Evolutionary conservation across 2,113 vertebrate species (phyloP), one percentile per base, ranked within the genome.

Genomic region (Oryzias woworae): DNA sequence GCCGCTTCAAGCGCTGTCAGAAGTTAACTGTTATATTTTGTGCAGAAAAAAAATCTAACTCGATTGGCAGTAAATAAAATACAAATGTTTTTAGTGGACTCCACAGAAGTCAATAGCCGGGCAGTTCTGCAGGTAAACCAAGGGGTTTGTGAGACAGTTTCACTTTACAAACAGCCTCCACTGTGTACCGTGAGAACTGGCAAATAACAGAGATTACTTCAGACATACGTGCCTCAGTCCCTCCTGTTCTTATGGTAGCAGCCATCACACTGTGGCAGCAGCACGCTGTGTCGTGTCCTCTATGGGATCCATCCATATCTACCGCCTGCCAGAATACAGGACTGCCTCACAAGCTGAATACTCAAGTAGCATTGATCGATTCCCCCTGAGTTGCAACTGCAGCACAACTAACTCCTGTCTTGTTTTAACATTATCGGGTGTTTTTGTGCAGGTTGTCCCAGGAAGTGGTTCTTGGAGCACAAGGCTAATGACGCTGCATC

Each of bases 311-410:
- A 42, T 49, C 31, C 17, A 1, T 14, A 68, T 48, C 70, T 28
- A 45, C 24, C 0, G n/a, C 36, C 49, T 63, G 69, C 55, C 20
- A 54, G 44, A 42, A 18, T 4, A 66, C 28, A 43, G 62, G 28
- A 49, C 46, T 7, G 59, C 23, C 43, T 46, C 31, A 0, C 62
- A 3, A 14, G 20, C 49, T 62, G 53, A 66, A 64, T 44, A 62
- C 77, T 74, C 53, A 66, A 71, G 47, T 2, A 58, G 47, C 22
- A 2, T 47, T 67, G 66, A 77, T 75, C 53, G 36, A 14, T 18
- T 60, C 12, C 18, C 23, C 63, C 18, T n/a, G 15, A 23, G 43
- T 31, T 46, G 42, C 51, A 12, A 12, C 44, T 18, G 18, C 16
- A 4, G 24, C 53, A 20, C 2, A 1, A 61, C 31, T 0, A n/a